Evolutionary conservation across 2,797 vertebrate species (phyloP), one percentile per base, ranked within the genome.

Genomic region (Gadopsis marmoratus): DNA sequence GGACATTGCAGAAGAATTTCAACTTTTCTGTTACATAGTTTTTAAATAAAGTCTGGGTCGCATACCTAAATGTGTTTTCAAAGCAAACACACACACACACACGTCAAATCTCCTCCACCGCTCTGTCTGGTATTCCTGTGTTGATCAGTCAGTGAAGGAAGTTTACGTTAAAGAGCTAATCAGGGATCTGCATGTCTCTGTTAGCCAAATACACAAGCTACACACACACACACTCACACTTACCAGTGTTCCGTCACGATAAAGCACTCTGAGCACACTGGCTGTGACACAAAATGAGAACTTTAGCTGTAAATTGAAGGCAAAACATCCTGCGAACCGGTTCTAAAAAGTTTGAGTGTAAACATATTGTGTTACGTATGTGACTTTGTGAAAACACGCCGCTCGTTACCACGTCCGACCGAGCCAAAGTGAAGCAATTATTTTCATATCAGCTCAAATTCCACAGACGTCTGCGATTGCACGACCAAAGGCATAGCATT

Each of bases 401-500:
- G 19, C 59, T 89, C 3, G 23, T 79, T 86, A 67, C 72, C 11
- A 63, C 16, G 31, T 77, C 43, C 65, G 62, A 80, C 73, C 43
- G 7, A 81, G 80, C 82, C 86, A 80, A 87, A 81, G 86, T 65
- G 67, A 76, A 74, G 81, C 84, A 92, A 89, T 93, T 92, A 90
- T 92, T 91, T 91, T 91, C 87, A 86, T 92, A 92, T 92, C 91
- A 89, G 92, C 84, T 90, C 79, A 81, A 88, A 93, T 93, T 91
- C 88, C 89, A 81, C 85, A 89, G 87, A 71, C 67, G 10, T 78
- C 87, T 89, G 82, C 73, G 80, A 89, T 82, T 85, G 82, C 78
- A 53, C 7, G 76, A 78, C 77, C 80, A 65, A 88, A 79, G 70
- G 83, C 74, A 74, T 48, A 78, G 81, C 85, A 81, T 89, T 91